phyloP scores from a whole-genome alignment of 2,113 vertebrate genomes.

The Ceyx melanurus region DNA sequence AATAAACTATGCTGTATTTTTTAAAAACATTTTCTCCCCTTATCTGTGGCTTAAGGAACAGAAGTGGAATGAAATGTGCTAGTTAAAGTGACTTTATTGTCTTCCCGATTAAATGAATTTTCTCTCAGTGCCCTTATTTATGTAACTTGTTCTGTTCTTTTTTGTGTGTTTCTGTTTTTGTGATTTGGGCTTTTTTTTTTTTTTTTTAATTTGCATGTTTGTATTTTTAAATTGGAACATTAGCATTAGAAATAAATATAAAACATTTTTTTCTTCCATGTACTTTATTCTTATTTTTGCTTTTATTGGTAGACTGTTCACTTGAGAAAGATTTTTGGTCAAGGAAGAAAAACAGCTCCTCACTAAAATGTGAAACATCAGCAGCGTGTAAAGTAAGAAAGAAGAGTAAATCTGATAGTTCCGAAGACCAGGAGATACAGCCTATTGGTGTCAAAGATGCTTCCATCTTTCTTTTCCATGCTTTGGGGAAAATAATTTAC shows the following conservation, averaged over 20 bases:
- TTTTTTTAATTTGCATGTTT: neutral
- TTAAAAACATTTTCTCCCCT: neutral
- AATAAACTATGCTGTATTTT: neutral
- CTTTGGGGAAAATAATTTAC: conserved; percentile 94
- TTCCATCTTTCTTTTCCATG: conserved; percentile 94
- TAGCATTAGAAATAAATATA: neutral
- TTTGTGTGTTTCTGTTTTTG: neutral
- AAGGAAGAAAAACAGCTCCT: conserved; percentile 70
- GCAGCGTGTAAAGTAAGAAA: conserved; percentile 63
- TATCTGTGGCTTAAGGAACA: neutral
- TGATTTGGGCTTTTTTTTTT: neutral
- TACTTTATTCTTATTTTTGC: neutral
- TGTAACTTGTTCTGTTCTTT: neutral
- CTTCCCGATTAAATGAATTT: neutral
- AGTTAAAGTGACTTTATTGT: neutral
- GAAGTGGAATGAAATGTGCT: neutral
- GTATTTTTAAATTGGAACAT: neutral
- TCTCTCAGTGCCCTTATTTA: neutral
- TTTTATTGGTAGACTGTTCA: conserved; percentile 59
- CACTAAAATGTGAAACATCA: conserved; percentile 49
- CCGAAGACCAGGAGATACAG: conserved; percentile 74
- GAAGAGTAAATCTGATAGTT: conserved; percentile 68
- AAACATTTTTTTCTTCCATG: neutral
- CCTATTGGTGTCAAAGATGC: conserved; percentile 90
- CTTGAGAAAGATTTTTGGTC: conserved; percentile 73